phyloP scores from a whole-genome alignment of 2,888 invertebrate genomes.

The Tinea pellionella region DNA sequence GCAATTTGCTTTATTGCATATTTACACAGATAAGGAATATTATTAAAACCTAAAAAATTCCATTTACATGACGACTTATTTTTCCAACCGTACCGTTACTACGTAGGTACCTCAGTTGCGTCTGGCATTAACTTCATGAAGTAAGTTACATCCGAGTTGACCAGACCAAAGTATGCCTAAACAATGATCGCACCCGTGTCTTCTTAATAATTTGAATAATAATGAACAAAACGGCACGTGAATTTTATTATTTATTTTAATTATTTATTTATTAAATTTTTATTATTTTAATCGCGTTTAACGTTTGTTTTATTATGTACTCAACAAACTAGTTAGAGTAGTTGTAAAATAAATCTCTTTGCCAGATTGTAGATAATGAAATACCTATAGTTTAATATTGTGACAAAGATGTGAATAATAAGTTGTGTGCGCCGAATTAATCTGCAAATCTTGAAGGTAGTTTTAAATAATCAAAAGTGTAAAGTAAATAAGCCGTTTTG shows the following conservation, averaged over 20 bases:
- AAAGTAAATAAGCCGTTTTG: not conserved
- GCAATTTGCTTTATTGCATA: not conserved
- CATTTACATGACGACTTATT: not conserved
- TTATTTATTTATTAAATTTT: not conserved
- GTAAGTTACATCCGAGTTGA: not conserved
- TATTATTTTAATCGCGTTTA: not conserved
- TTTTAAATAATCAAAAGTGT: not conserved
- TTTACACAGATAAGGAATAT: not conserved
- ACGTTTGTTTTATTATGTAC: not conserved
- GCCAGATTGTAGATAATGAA: not conserved
- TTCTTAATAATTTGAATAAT: not conserved
- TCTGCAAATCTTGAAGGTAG: not conserved
- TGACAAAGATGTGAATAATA: not conserved
- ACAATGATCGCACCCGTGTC: not conserved
- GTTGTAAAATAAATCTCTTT: slow-evolving; percentile 5
- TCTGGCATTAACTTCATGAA: too few relatives aligned
- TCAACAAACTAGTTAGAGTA: not conserved
- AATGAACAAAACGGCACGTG: too few relatives aligned
- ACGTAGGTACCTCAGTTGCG: too few relatives aligned
- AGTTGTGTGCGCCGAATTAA: too few relatives aligned
- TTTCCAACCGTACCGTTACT: not conserved
- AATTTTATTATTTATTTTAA: not conserved
- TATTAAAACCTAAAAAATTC: not conserved
- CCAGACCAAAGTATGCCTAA: not conserved
- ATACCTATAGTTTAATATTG: not conserved